Evolutionary conservation across 2,888 invertebrate genomes (phyloP).

Genomic region (Lacanobia oleracea): DNA sequence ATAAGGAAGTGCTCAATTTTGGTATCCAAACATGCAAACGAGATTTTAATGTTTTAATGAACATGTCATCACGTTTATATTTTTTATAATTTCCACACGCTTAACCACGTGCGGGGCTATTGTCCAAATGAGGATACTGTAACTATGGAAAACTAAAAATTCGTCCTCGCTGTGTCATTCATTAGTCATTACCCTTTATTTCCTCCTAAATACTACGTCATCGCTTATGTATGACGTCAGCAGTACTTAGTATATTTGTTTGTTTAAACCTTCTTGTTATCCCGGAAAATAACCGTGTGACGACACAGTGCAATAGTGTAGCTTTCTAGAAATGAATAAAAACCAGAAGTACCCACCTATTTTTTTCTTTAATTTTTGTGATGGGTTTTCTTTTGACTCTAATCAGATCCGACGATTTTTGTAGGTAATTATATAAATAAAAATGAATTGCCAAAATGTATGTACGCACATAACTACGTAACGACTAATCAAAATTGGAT

Average conservation of each 20-base stretch:
- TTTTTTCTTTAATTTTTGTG: no score
- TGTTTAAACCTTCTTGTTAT: no score
- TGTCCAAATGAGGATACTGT: constrained; percentile 6
- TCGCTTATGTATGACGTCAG: neutral
- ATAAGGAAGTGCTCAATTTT: constrained; percentile 54
- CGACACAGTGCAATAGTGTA: no score
- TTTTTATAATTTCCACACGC: constrained; percentile 22
- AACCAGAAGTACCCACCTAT: no score
- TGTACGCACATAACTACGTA: no score
- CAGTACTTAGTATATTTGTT: neutral
- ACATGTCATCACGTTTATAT: constrained; percentile 34
- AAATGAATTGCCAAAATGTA: no score
- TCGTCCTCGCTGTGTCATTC: neutral
- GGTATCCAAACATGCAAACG: constrained; percentile 49
- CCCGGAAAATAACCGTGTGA: no score
- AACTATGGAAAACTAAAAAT: neutral
- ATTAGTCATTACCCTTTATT: neutral
- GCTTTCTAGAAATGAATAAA: no score
- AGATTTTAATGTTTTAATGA: constrained; percentile 60
- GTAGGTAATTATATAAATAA: no score
- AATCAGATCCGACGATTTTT: no score
- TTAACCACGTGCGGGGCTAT: constrained; percentile 2
- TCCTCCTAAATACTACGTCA: neutral
- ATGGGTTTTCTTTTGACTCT: no score
- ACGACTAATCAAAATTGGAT: no score